A percentile compares a stretch with the other conserved stretches of the same genome.
Evolutionary conservation across 2,113 vertebrate genomes (phyloP).

Genomic region (Grantiella picta): DNA sequence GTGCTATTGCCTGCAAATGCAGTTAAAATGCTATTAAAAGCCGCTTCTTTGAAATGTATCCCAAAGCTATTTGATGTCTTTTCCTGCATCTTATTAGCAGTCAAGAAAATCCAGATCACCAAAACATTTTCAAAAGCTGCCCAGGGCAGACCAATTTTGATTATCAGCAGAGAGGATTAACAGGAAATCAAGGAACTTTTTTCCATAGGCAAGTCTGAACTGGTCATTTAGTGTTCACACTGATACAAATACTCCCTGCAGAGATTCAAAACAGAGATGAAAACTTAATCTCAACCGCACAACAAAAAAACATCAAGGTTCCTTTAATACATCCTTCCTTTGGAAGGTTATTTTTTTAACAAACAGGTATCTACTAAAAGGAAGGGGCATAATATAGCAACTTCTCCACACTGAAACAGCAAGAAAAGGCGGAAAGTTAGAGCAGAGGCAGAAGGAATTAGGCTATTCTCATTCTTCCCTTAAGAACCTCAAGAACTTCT

Average conservation of each 20-base stretch:
- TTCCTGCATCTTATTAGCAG: conserved; percentile 20
- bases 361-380: neutral
- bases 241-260: neutral
- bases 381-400: neutral
- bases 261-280: neutral
- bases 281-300: neutral
- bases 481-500: neutral
- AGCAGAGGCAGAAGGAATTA: neutral
- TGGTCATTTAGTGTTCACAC: neutral
- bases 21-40: conserved; percentile 26
- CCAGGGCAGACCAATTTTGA: neutral
- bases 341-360: neutral
- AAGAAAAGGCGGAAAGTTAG: neutral
- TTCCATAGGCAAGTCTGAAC: neutral
- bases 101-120: neutral
- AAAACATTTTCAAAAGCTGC: neutral
- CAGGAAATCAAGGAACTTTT: neutral
- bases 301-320: neutral
- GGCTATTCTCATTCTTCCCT: neutral
- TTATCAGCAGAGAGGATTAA: neutral
- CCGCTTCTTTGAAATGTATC: neutral
- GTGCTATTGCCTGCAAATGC: neutral
- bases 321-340: neutral
- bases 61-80: neutral
- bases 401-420: neutral